phyloP scores from a whole-genome alignment of 2,797 vertebrate species.

The Eulemur rubriventer region DNA sequence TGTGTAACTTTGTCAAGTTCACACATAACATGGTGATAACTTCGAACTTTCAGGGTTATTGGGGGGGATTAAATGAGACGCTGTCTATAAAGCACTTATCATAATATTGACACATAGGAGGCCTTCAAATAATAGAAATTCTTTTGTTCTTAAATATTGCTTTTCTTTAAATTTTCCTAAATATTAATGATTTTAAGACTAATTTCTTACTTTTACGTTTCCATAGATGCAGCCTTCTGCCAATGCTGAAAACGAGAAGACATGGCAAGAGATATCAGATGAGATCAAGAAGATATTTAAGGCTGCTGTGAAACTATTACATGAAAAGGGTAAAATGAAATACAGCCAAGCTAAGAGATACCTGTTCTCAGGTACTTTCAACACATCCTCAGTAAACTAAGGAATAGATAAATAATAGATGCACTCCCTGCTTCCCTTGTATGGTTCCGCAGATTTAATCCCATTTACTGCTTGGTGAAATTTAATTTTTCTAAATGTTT shows the following conservation, averaged over 20 bases:
- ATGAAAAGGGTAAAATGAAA: slow-evolving; percentile 97
- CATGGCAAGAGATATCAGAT: slow-evolving; percentile 96
- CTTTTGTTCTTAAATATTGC: not conserved
- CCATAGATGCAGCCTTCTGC: slow-evolving; percentile 93
- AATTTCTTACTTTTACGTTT: slow-evolving; percentile 48
- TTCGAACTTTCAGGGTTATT: not conserved
- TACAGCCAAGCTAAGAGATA: slow-evolving; percentile 95
- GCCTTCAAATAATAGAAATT: not conserved
- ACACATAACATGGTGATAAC: not conserved
- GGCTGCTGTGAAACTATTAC: slow-evolving; percentile 93
- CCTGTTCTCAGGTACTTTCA: slow-evolving; percentile 94
- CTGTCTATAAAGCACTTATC: not conserved
- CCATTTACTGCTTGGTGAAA: not conserved
- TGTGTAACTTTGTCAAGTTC: not conserved
- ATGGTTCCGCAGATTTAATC: not conserved
- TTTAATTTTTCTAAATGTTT: slow-evolving; percentile 25
- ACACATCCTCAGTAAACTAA: not conserved
- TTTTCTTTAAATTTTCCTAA: not conserved
- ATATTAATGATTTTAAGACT: not conserved
- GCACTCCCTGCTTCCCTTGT: not conserved
- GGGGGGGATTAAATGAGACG: not conserved
- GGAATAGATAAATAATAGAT: not conserved
- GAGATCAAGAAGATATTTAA: slow-evolving; percentile 98
- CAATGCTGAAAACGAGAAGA: slow-evolving; percentile 91
- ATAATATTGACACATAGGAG: not conserved